These are phyloP conservation scores for Trichonephila clavata DNA, from an alignment of 1,140 invertebrate genomes.

Conservation along the genomic window DNA sequence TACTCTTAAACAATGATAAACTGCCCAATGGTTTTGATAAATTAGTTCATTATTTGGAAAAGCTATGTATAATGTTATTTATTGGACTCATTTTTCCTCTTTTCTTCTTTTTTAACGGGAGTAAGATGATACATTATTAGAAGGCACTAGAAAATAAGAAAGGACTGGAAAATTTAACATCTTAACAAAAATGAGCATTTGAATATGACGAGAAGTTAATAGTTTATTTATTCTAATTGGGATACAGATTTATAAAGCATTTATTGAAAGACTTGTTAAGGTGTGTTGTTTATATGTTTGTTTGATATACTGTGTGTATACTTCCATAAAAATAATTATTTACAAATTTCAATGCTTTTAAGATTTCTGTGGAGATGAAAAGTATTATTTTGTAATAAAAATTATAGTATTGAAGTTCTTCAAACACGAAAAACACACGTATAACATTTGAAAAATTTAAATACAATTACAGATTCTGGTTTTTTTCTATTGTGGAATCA, in stretches of 20 bases:
- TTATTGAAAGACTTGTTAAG: too few relatives aligned
- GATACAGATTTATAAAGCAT: background rate
- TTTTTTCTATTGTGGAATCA: too few relatives aligned
- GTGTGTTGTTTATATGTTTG: too few relatives aligned
- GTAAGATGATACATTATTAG: background rate
- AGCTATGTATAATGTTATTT: conserved; percentile 30
- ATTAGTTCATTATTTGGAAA: conserved; percentile 37
- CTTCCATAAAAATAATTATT: too few relatives aligned
- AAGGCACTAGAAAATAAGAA: background rate
- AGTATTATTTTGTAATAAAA: too few relatives aligned
- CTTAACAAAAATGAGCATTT: background rate
- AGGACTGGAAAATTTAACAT: background rate
- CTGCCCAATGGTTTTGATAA: conserved; percentile 32
- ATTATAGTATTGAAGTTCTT: too few relatives aligned
- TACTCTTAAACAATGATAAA: conserved; percentile 45
- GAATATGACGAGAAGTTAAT: background rate
- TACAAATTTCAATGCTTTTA: too few relatives aligned
- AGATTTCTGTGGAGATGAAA: too few relatives aligned
- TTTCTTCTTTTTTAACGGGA: background rate
- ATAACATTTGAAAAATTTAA: too few relatives aligned
- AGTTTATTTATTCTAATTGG: conserved; percentile 14
- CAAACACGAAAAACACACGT: too few relatives aligned
- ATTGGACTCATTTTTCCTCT: conserved; percentile 3
- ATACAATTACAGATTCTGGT: too few relatives aligned
- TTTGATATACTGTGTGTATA: too few relatives aligned